phyloP scores from a whole-genome alignment of 1,140 invertebrate genomes.

The Platyura marginata region DNA sequence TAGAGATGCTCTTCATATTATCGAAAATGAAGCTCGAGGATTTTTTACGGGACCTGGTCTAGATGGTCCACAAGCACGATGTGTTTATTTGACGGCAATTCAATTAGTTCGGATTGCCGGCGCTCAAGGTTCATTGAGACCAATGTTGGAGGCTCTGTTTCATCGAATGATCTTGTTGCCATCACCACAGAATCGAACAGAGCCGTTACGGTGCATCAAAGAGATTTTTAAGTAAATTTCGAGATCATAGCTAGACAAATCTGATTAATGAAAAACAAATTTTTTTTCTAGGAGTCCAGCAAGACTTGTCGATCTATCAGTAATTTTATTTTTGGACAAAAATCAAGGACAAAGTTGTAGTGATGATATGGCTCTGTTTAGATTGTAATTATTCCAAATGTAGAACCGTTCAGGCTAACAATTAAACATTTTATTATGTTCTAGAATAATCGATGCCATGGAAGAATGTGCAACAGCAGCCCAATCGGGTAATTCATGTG shows the following conservation, averaged over 20 bases:
- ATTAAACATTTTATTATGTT: slow-evolving; percentile 4
- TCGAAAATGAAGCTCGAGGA: slow-evolving; percentile 22
- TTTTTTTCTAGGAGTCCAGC: slow-evolving; percentile 48
- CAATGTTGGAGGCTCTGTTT: slow-evolving; percentile 79
- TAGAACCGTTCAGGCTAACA: not conserved
- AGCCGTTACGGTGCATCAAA: slow-evolving; percentile 63
- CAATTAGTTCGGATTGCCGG: slow-evolving; percentile 75
- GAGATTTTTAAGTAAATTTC: slow-evolving; percentile 38
- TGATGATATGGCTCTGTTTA: slow-evolving; percentile 77
- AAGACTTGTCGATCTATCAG: slow-evolving; percentile 48
- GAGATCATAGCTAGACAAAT: too few species aligned
- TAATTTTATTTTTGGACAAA: slow-evolving; percentile 52
- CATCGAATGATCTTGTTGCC: slow-evolving; percentile 81
- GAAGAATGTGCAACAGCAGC: slow-evolving; percentile 53
- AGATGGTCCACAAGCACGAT: slow-evolving; percentile 22
- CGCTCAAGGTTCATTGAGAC: slow-evolving; percentile 59
- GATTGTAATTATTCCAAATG: slow-evolving; percentile 45
- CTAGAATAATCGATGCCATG: slow-evolving; percentile 76
- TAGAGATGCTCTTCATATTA: slow-evolving; percentile 23
- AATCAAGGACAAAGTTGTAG: slow-evolving; percentile 53
- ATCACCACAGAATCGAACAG: slow-evolving; percentile 60
- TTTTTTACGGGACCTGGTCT: slow-evolving; percentile 22
- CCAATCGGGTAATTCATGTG: slow-evolving; percentile 39
- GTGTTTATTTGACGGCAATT: slow-evolving; percentile 36
- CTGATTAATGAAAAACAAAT: too few species aligned